Conservation (phyloP, 2,113 vertebrate genomes). For the Sisor rabdophorus region DNA sequence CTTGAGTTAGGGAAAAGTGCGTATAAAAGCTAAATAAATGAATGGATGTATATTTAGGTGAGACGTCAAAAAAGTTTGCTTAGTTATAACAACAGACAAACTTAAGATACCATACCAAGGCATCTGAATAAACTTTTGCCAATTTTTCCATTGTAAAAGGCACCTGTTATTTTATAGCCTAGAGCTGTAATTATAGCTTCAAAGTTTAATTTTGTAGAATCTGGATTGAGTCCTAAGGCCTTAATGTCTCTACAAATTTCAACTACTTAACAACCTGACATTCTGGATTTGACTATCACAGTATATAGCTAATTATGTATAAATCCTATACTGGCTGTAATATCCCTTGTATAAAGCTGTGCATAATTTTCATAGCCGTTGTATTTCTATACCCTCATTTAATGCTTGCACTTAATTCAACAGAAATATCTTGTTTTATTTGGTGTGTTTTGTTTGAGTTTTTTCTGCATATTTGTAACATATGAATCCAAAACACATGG, state of each 20-base stretch:
- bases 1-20: too few species aligned
- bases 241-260: background rate
- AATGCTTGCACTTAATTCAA: background rate
- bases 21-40: too few species aligned
- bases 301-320: background rate
- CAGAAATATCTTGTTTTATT: background rate
- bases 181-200: too few species aligned
- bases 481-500: background rate
- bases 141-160: background rate
- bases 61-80: too few species aligned
- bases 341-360: background rate
- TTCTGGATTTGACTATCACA: slow-evolving; percentile 7
- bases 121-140: background rate
- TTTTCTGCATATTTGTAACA: background rate
- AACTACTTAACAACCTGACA: slow-evolving; percentile 3
- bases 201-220: background rate
- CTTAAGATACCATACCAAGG: background rate
- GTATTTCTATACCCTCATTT: slow-evolving; percentile 5
- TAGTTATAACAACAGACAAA: background rate
- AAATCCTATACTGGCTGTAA: slow-evolving; percentile 7
- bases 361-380: slow-evolving; percentile 21
- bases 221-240: background rate
- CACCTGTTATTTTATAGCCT: too few species aligned
- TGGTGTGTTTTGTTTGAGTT: background rate
- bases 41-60: too few species aligned